These are phyloP conservation scores for Melangyna quadrimaculata DNA, from an alignment of 2,888 invertebrate species.

Conservation along the genomic window DNA sequence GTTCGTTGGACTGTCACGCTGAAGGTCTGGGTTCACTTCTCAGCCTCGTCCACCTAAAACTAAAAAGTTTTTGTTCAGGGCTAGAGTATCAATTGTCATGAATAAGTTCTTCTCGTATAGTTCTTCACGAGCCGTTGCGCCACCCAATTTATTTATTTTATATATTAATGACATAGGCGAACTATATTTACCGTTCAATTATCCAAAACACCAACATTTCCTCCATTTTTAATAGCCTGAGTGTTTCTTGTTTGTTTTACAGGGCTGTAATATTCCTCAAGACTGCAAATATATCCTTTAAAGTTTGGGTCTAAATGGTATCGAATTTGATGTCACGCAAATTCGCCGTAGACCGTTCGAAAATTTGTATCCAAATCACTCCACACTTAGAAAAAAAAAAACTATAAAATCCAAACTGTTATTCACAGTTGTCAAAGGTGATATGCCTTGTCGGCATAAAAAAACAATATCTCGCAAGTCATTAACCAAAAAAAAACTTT, in stretches of 20 bases:
- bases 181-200: conserved; percentile 60
- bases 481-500: background rate
- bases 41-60: too few relatives aligned
- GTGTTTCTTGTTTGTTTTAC: background rate
- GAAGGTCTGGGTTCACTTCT: too few relatives aligned
- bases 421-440: background rate
- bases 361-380: background rate
- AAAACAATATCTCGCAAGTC: background rate
- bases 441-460: conserved; percentile 7
- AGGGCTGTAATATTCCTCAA: background rate
- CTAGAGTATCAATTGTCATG: too few relatives aligned
- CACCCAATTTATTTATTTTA: too few relatives aligned
- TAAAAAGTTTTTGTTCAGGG: too few relatives aligned
- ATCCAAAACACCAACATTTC: conserved; percentile 55
- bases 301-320: conserved; percentile 14
- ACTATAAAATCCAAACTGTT: background rate
- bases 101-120: too few relatives aligned
- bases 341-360: conserved; percentile 3
- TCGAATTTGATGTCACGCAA: conserved; percentile 38
- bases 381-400: background rate
- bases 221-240: conserved; percentile 31
- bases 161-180: background rate
- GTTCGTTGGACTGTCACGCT: too few relatives aligned
- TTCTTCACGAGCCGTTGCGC: too few relatives aligned
- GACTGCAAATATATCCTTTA: background rate